Evolutionary conservation across 2,888 invertebrate genomes (phyloP).

Genomic region (Xylota segnis): DNA sequence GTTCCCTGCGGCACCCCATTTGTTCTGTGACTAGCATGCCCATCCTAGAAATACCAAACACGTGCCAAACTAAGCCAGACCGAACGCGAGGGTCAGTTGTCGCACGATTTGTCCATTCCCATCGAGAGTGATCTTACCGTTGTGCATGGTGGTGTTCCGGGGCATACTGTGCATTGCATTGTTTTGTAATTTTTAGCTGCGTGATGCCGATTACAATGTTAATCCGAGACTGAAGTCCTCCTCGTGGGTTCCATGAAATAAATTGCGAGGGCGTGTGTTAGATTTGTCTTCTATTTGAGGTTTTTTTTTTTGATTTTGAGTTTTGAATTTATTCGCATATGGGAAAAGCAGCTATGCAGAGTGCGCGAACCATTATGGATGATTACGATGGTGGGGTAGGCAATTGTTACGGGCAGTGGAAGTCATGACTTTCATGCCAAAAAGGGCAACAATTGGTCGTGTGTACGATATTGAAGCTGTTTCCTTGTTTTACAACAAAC

Average conservation of each 20-base stretch:
- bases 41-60: conserved; percentile 56
- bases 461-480: conserved; percentile 23
- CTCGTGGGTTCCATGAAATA: conserved; percentile 64
- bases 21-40: conserved; percentile 11
- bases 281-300: background rate
- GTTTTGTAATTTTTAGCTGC: conserved; percentile 68
- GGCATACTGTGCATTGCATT: conserved; percentile 61
- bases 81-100: conserved; percentile 67
- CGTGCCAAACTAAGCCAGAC: conserved; percentile 56
- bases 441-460: conserved; percentile 54
- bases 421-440: conserved; percentile 65
- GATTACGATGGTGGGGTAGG: conserved; percentile 23
- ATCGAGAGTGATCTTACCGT: conserved; percentile 38
- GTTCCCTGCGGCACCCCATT: conserved; percentile 71
- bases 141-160: conserved; percentile 19
- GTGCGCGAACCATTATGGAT: background rate
- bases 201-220: conserved; percentile 68
- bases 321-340: conserved; percentile 40
- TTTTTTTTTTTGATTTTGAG: too few species aligned
- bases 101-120: conserved; percentile 58
- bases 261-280: conserved; percentile 69
- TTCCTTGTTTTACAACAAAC: conserved; percentile 50
- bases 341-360: conserved; percentile 8
- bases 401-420: conserved; percentile 51
- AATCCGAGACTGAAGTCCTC: conserved; percentile 66